Conservation (phyloP, 2,888 invertebrate genomes). For the Mycogona germanica region DNA sequence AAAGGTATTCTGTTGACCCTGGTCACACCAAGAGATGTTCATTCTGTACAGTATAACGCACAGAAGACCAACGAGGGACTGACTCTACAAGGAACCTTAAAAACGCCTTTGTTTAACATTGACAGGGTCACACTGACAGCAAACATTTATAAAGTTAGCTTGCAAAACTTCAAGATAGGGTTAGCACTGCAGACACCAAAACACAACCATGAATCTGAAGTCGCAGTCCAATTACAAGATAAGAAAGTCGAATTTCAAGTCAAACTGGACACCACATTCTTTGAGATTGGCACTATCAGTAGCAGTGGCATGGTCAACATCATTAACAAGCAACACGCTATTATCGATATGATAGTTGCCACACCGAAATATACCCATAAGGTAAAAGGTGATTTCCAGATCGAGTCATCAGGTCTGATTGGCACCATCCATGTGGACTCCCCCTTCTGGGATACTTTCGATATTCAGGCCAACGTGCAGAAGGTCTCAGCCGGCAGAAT, state of each 20-base stretch:
- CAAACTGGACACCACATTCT: slow-evolving; percentile 24
- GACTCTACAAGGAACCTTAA: neutral
- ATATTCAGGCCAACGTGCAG: too few relatives aligned
- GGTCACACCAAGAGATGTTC: neutral
- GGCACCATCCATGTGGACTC: neutral
- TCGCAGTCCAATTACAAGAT: neutral
- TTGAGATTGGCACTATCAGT: slow-evolving; percentile 20
- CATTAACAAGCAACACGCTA: neutral
- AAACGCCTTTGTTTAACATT: slow-evolving; percentile 5
- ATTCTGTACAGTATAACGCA: neutral
- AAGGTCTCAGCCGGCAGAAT: too few relatives aligned
- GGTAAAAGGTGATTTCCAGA: neutral
- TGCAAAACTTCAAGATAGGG: neutral
- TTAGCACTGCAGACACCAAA: neutral
- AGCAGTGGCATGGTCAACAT: neutral
- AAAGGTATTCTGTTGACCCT: neutral
- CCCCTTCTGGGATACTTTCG: too few relatives aligned
- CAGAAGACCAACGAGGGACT: neutral
- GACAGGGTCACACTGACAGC: neutral
- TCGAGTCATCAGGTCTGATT: slow-evolving; percentile 6
- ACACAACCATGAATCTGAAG: neutral
- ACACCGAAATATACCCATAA: neutral
- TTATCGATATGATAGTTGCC: neutral
- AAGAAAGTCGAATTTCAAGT: slow-evolving; percentile 14
- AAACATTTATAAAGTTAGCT: neutral